Evolutionary conservation across 2,113 vertebrate species (phyloP).

Genomic region (Antennarius striatus): DNA sequence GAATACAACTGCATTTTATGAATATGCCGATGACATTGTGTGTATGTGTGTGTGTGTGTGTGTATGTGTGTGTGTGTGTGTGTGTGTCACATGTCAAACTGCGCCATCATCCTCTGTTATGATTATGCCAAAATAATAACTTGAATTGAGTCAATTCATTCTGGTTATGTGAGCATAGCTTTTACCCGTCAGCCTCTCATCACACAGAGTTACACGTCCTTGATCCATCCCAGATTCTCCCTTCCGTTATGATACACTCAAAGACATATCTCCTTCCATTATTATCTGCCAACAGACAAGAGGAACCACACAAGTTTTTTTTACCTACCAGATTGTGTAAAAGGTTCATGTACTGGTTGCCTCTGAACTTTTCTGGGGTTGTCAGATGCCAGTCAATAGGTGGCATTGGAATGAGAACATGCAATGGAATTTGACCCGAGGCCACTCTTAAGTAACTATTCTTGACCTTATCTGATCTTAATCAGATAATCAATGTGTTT

Average conservation of each 20-base stretch:
- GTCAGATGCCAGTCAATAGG: not conserved
- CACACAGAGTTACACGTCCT: slow-evolving; percentile 6
- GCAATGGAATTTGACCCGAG: slow-evolving; percentile 1
- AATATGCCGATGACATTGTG: not conserved
- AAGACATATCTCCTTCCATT: slow-evolving; percentile 3
- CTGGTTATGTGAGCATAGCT: slow-evolving; percentile 30
- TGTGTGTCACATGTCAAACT: not conserved
- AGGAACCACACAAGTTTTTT: slow-evolving; percentile 1
- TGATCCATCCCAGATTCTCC: slow-evolving; percentile 16
- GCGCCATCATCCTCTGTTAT: no score
- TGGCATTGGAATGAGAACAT: not conserved
- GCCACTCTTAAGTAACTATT: not conserved
- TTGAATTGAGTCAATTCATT: no score
- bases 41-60: slow-evolving; percentile 10
- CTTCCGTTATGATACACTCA: slow-evolving; percentile 13
- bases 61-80: slow-evolving; percentile 1
- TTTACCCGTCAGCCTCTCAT: slow-evolving; percentile 45
- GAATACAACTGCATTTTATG: not conserved
- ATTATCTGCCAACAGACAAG: slow-evolving; percentile 9
- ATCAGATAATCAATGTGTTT: not conserved
- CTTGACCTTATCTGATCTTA: not conserved
- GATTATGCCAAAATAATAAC: no score
- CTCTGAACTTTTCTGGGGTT: slow-evolving; percentile 7
- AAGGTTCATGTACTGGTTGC: not conserved
- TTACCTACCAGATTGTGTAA: not conserved